Percentiles rank a stretch among this genome's conserved stretches.
Evolutionary conservation across 2,113 vertebrate genomes (phyloP).

Genomic region (Rhizomys pruinosus): DNA sequence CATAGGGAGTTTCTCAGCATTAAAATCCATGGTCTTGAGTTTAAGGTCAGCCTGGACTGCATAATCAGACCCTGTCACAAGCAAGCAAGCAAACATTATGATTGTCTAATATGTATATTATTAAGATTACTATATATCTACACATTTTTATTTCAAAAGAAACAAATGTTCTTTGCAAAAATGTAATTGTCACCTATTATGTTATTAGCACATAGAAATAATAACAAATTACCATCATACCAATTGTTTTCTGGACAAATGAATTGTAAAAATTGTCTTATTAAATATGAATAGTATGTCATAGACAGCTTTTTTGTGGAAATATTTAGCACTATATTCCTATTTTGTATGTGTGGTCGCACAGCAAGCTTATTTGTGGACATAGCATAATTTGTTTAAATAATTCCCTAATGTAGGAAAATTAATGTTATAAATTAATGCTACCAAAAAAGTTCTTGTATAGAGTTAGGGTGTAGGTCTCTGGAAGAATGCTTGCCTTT

Average conservation of each 20-base stretch:
- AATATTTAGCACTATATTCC: background rate
- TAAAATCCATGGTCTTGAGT: background rate
- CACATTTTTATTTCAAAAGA: constrained; percentile 48
- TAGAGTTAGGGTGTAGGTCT: background rate
- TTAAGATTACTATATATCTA: constrained; percentile 2
- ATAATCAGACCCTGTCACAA: background rate
- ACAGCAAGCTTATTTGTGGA: background rate
- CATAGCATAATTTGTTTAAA: constrained; percentile 2
- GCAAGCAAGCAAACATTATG: background rate
- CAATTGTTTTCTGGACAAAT: constrained; percentile 47
- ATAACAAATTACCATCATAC: constrained; percentile 25
- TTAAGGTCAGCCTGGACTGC: background rate
- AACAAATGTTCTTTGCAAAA: constrained; percentile 21
- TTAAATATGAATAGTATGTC: constrained; percentile 12
- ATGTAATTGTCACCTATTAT: background rate
- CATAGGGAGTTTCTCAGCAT: background rate
- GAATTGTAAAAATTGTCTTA: background rate
- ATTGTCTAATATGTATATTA: background rate
- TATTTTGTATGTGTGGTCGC: background rate
- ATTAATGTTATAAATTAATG: constrained; percentile 51
- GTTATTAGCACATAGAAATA: constrained; percentile 49
- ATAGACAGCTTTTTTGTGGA: background rate
- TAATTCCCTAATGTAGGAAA: background rate
- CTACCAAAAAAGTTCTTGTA: background rate
- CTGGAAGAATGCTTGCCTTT: background rate